A percentile compares a stretch with the other conserved stretches of the same genome.
These are phyloP conservation scores for Serranus cabrilla DNA, from an alignment of 2,797 vertebrate genomes.

Conservation along the genomic window DNA sequence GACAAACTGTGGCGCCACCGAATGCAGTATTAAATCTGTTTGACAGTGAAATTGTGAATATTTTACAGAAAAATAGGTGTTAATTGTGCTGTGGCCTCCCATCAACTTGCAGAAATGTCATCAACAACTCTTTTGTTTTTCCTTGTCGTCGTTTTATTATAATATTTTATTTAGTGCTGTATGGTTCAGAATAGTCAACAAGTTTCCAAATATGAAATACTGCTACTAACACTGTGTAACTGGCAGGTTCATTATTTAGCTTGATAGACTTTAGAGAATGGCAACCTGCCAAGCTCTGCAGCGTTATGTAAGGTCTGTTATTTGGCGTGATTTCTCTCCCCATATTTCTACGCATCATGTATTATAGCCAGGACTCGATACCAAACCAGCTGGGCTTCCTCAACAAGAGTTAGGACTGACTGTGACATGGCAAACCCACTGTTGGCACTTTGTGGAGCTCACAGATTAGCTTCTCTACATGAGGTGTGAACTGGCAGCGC, in stretches of 20 bases:
- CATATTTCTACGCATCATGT: neutral
- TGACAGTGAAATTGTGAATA: neutral
- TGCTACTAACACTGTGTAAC: neutral
- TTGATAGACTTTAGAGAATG: neutral
- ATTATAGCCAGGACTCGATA: neutral
- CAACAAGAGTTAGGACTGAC: neutral
- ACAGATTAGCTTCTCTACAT: neutral
- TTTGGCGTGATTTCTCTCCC: neutral
- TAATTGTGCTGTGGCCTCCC: conserved; percentile 10
- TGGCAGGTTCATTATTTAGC: conserved; percentile 10
- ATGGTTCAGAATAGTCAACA: neutral
- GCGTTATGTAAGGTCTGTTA: neutral
- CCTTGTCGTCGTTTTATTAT: neutral
- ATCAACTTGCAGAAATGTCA: conserved; percentile 5
- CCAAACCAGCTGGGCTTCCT: neutral
- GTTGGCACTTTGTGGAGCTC: neutral
- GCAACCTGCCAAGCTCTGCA: neutral
- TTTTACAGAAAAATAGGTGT: neutral
- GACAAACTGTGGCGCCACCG: conserved; percentile 1
- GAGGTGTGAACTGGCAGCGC: neutral
- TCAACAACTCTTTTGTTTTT: neutral
- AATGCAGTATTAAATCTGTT: conserved; percentile 3
- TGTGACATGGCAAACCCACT: neutral
- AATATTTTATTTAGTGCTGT: neutral
- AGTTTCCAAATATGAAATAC: neutral